These are phyloP conservation scores for Camelus bactrianus DNA, from an alignment of 2,113 vertebrate genomes.

Conservation along the genomic window DNA sequence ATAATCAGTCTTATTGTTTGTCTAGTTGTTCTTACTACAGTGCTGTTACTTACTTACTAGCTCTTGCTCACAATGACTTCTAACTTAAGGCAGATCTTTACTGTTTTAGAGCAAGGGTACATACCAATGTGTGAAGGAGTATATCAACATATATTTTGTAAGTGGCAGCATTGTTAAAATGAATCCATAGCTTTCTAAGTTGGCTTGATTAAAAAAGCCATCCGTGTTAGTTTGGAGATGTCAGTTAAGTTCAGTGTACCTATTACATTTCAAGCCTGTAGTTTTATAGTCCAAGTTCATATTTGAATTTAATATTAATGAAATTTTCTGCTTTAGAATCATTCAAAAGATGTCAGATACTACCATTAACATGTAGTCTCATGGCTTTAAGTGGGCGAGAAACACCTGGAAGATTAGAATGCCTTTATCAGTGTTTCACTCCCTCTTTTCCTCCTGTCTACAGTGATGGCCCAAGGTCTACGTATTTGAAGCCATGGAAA, in stretches of 20 bases:
- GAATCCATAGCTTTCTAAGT: neutral
- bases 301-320: slow-evolving; percentile 2
- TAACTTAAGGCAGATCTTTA: neutral
- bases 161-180: neutral
- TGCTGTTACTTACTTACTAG: neutral
- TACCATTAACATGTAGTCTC: neutral
- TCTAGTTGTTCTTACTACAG: neutral
- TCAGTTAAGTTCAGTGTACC: neutral
- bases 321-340: neutral
- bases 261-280: neutral
- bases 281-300: neutral
- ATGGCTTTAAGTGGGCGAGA: neutral
- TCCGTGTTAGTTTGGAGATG: neutral
- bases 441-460: neutral
- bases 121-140: neutral
- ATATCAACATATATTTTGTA: neutral
- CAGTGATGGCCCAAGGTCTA: neutral
- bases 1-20: neutral
- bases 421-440: neutral
- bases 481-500: neutral
- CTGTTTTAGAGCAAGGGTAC: neutral
- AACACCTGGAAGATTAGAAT: neutral
- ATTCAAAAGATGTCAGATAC: neutral
- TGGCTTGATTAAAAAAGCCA: neutral
- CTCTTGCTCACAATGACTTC: neutral